phyloP scores from a whole-genome alignment of 2,888 invertebrate genomes.

The Brachypalpus laphriformis region DNA sequence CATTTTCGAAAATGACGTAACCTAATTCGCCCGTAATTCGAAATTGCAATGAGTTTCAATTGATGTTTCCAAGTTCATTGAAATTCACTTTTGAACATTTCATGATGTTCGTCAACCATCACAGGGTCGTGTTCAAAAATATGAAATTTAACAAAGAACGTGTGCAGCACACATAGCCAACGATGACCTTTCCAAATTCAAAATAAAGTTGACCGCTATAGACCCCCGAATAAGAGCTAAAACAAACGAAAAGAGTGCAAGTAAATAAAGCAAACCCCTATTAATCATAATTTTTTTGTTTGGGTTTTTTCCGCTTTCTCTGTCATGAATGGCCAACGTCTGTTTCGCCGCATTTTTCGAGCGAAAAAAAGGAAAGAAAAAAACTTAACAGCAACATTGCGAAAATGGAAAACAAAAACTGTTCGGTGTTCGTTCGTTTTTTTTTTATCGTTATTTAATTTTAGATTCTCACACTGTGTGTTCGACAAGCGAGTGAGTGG shows the following conservation, averaged over 20 bases:
- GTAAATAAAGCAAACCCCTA: conserved; percentile 2
- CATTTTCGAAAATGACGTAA: not conserved
- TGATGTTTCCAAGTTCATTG: not conserved
- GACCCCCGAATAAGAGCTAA: not conserved
- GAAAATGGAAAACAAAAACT: conserved; percentile 35
- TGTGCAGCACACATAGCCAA: not conserved
- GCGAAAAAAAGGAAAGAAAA: conserved; percentile 16
- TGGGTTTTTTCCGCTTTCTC: not conserved
- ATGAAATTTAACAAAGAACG: not conserved
- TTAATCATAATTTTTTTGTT: conserved; percentile 16
- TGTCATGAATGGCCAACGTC: conserved; percentile 21
- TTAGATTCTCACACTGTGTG: conserved; percentile 37
- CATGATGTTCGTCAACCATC: not conserved
- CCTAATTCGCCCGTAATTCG: not conserved
- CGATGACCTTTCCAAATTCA: not conserved
- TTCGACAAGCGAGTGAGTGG: conserved; percentile 46
- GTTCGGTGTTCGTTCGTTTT: conserved; percentile 8
- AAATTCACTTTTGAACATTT: not conserved
- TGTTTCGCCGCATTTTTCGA: conserved; percentile 22
- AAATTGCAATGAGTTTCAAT: not conserved
- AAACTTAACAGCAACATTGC: conserved; percentile 30
- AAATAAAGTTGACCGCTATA: not conserved
- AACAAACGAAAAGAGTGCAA: not conserved
- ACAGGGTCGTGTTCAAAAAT: not conserved
- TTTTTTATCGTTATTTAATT: conserved; percentile 53